These are phyloP conservation scores for Tenualosa ilisha DNA, from an alignment of 2,797 vertebrate species.

Conservation along the genomic window DNA sequence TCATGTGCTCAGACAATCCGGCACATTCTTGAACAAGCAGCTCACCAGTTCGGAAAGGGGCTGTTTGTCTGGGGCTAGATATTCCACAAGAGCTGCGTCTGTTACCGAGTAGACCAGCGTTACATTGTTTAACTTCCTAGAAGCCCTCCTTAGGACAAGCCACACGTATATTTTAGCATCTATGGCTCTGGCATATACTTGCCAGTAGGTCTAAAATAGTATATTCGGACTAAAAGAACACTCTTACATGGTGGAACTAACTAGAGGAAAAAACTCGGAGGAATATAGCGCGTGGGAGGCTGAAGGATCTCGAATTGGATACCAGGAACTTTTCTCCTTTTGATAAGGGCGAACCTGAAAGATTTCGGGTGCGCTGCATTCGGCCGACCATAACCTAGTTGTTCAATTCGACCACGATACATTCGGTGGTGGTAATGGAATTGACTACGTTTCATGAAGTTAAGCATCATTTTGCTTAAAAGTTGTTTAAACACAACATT, in stretches of 20 bases:
- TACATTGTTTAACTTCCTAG: conserved; percentile 20
- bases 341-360: conserved; percentile 25
- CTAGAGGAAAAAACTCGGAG: not conserved
- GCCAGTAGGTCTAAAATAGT: not conserved
- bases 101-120: not conserved
- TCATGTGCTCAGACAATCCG: conserved; percentile 14
- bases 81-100: not conserved
- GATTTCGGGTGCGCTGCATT: conserved; percentile 4
- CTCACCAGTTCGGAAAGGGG: conserved; percentile 3
- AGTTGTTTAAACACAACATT: not conserved
- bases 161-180: not conserved
- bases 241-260: not conserved
- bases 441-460: conserved; percentile 44
- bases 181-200: not conserved
- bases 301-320: conserved; percentile 50
- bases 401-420: not conserved
- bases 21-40: conserved; percentile 14
- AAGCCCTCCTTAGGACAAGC: conserved; percentile 2
- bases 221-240: not conserved
- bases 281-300: conserved; percentile 42
- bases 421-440: conserved; percentile 45
- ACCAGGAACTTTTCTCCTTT: conserved; percentile 64
- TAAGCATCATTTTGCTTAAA: conserved; percentile 30
- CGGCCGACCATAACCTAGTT: not conserved
- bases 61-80: not conserved